These are phyloP conservation scores for Alligator sinensis DNA, from an alignment of 2,113 vertebrate species.

Conservation along the genomic window DNA sequence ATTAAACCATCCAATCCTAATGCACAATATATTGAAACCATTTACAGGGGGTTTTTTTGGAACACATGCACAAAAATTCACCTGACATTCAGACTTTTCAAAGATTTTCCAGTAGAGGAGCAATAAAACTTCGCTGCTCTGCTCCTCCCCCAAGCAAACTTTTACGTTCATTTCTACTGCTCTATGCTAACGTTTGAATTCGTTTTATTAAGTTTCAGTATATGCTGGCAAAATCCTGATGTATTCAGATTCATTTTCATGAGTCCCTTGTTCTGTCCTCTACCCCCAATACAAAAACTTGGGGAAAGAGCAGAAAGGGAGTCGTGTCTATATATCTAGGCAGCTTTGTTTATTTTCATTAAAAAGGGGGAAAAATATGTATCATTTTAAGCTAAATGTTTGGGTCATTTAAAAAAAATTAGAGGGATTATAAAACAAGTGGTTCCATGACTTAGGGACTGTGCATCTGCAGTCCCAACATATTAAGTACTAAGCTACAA, in stretches of 20 bases:
- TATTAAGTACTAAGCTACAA: neutral
- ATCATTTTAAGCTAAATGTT: neutral
- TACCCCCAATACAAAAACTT: neutral
- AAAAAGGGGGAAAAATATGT: neutral
- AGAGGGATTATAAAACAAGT: neutral
- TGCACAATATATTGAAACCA: slow-evolving; percentile 5
- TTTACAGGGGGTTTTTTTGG: neutral
- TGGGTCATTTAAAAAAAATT: neutral
- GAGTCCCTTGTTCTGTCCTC: neutral
- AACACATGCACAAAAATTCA: neutral
- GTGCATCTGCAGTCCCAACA: neutral
- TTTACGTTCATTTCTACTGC: neutral
- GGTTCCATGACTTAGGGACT: neutral
- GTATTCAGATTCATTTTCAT: neutral
- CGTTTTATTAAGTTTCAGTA: neutral
- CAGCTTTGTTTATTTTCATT: neutral
- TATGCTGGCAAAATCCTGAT: neutral
- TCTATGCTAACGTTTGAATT: neutral
- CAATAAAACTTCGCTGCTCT: neutral
- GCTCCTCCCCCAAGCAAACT: neutral
- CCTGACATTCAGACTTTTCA: neutral
- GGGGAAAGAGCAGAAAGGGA: neutral
- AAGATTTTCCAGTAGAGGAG: slow-evolving; percentile 1
- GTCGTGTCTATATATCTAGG: fast-evolving
- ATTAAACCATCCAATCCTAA: neutral